Percentiles rank a stretch among this genome's conserved stretches.
phyloP scores from a whole-genome alignment of 92 coral and sea anemone genomes.

The Epizoanthus rinbou region DNA sequence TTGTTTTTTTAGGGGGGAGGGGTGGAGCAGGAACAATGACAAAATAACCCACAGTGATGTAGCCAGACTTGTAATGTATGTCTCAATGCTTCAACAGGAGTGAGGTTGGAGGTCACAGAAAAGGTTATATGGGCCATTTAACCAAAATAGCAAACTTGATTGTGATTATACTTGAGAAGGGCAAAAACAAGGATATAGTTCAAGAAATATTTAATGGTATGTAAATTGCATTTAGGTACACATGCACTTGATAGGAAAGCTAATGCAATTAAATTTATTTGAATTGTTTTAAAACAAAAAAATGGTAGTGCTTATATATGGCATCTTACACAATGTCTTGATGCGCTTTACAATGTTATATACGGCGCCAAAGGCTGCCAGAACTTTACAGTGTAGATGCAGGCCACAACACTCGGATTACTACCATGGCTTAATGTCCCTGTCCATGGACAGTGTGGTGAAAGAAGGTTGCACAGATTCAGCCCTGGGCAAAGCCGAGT shows the following conservation, averaged over 20 bases:
- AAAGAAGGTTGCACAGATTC: too few relatives aligned
- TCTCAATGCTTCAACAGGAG: conserved; percentile 43
- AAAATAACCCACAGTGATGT: too few relatives aligned
- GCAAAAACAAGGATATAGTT: conserved; percentile 84
- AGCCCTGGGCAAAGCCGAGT: too few relatives aligned
- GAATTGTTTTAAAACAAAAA: too few relatives aligned
- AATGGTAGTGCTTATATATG: too few relatives aligned
- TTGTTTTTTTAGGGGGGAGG: background rate
- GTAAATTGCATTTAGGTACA: conserved; percentile 11
- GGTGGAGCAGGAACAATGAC: background rate
- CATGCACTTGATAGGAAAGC: background rate
- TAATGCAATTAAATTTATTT: background rate
- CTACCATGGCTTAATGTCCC: too few relatives aligned
- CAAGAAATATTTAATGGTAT: conserved; percentile 81
- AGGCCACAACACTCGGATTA: too few relatives aligned
- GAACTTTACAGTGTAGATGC: too few relatives aligned
- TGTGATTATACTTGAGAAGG: conserved; percentile 73
- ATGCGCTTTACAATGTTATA: too few relatives aligned
- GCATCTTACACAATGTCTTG: too few relatives aligned
- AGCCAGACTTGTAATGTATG: background rate
- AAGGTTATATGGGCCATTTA: conserved; percentile 98
- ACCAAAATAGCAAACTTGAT: conserved; percentile 92
- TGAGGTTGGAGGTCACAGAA: conserved; percentile 67
- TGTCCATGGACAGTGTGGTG: too few relatives aligned
- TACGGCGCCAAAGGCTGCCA: too few relatives aligned